A percentile compares a stretch with the other conserved stretches of the same genome.
phyloP scores from a whole-genome alignment of 2,888 invertebrate genomes.

The Drosophila planitibia region DNA sequence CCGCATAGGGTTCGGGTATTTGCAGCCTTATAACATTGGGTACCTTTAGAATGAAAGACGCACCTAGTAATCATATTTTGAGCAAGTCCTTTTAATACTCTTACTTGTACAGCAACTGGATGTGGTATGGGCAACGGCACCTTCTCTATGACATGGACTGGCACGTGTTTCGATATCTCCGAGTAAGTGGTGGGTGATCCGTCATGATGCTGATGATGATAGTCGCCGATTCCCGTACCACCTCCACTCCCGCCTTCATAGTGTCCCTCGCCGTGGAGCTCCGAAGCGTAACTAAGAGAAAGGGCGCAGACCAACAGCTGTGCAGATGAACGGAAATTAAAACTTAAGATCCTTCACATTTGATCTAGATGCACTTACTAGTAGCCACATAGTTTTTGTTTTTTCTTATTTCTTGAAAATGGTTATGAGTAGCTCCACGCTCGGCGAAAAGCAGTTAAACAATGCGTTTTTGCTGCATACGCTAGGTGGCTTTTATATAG shows the following conservation, averaged over 20 bases:
- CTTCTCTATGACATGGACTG: constrained; percentile 90
- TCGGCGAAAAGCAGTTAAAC: constrained; percentile 30
- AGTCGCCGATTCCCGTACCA: constrained; percentile 38
- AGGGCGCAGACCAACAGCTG: constrained; percentile 58
- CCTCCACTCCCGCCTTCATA: constrained; percentile 35
- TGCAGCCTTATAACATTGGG: constrained; percentile 88
- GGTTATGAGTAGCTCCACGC: constrained; percentile 27
- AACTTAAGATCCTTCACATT: not conserved
- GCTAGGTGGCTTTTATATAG: constrained; percentile 62
- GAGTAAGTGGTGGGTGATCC: constrained; percentile 86
- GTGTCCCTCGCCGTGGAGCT: constrained; percentile 56
- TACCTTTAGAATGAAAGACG: constrained; percentile 81
- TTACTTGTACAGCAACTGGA: constrained; percentile 88
- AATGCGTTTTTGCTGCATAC: constrained; percentile 58
- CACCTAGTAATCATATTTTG: not conserved
- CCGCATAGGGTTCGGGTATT: constrained; percentile 91
- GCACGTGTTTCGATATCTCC: constrained; percentile 89
- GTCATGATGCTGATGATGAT: constrained; percentile 55
- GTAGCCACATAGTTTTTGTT: constrained; percentile 57
- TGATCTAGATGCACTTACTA: constrained; percentile 46
- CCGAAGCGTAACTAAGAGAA: constrained; percentile 54
- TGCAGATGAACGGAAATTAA: not conserved
- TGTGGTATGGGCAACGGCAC: constrained; percentile 91
- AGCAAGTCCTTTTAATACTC: not conserved
- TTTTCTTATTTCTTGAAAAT: constrained; percentile 14